These are phyloP conservation scores for Xenopus borealis DNA, from an alignment of 2,113 vertebrate species.

Conservation along the genomic window DNA sequence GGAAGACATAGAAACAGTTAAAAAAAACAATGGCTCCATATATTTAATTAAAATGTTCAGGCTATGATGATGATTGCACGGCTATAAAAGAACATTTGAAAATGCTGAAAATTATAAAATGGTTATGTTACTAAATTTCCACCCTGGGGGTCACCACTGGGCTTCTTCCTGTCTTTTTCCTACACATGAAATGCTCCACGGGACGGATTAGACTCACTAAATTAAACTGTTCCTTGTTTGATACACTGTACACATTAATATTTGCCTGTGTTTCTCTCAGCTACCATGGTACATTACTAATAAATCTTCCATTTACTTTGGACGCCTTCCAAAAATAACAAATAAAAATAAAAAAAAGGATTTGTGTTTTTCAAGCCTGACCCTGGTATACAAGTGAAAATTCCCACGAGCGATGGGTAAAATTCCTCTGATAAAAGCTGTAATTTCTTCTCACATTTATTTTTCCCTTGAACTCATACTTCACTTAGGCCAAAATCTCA, in stretches of 20 bases:
- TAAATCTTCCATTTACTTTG: constrained; percentile 57
- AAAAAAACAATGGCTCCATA: too few relatives aligned
- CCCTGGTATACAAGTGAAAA: constrained; percentile 68
- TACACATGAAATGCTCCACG: constrained; percentile 30
- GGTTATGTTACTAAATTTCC: constrained; percentile 37
- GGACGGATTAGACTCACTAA: constrained; percentile 36
- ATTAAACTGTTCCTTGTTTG: constrained; percentile 44
- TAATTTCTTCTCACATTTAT: constrained; percentile 21
- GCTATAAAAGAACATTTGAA: background rate
- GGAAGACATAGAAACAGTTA: too few relatives aligned
- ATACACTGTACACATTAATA: constrained; percentile 36
- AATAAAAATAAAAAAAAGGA: constrained; percentile 52
- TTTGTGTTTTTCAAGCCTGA: constrained; percentile 69
- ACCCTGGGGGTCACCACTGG: constrained; percentile 8
- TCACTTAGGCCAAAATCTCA: too few relatives aligned
- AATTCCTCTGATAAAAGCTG: constrained; percentile 57
- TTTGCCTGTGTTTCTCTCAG: constrained; percentile 53
- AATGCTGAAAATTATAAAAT: background rate
- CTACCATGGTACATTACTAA: constrained; percentile 60
- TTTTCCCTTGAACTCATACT: background rate
- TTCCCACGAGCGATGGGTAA: constrained; percentile 69
- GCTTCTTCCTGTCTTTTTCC: constrained; percentile 24
- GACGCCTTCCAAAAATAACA: constrained; percentile 63
- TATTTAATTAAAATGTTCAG: too few relatives aligned
- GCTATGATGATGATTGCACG: too few relatives aligned